Evolutionary conservation across 1,140 invertebrate species (phyloP), one percentile per base, ranked within the genome.

Genomic region (Centruroides vittatus): DNA sequence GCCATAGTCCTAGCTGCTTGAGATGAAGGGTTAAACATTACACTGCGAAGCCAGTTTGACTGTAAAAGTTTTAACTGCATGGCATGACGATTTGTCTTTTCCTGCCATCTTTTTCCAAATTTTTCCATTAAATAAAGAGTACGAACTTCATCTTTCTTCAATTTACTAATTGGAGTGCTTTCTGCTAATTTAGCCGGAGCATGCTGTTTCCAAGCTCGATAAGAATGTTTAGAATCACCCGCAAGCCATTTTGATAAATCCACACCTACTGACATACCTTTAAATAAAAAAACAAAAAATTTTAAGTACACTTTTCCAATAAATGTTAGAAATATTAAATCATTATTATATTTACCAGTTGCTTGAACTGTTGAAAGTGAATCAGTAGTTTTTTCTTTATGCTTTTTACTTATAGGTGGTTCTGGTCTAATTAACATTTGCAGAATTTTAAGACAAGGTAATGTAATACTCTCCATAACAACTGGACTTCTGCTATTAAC

Each of bases 11-110:
- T 79, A 0, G 89, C 89, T 53, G 92, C 81, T 53, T 88, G 79
- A 0, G 91, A 95, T 70, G 88, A 90, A 1, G 87, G 82, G 74
- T 93, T 93, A 71, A 96, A 96, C 63, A 96, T 79, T 7, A 95
- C 84, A 7, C 86, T 85, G 62, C 88, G 84, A 7, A 96, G 76
- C 93, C 93, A 96, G 5, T 86, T 86, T 2, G 81, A 79, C 61
- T 83, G 80, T 6, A 77, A 73, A 34, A 85, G 69, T 55, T 78
- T 78, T 7, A 67, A 7, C n/a, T 69, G 55, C 56, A 66, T 64
- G 34, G 64, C 54, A 47, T 66, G 63, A 34, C 63, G 66, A 10
- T 65, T 61, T 1, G 64, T 67, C 61, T 73, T 75, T 13, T 77
- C 70, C 13, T 71, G 66, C 80, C 80, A 81, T 9, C 74, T 70